Percentiles rank a stretch among this genome's conserved stretches.
These are phyloP conservation scores for Catostylus mosaicus DNA, from an alignment of 30 jellyfish, hydroid and myxozoan genomes.

Conservation along the genomic window DNA sequence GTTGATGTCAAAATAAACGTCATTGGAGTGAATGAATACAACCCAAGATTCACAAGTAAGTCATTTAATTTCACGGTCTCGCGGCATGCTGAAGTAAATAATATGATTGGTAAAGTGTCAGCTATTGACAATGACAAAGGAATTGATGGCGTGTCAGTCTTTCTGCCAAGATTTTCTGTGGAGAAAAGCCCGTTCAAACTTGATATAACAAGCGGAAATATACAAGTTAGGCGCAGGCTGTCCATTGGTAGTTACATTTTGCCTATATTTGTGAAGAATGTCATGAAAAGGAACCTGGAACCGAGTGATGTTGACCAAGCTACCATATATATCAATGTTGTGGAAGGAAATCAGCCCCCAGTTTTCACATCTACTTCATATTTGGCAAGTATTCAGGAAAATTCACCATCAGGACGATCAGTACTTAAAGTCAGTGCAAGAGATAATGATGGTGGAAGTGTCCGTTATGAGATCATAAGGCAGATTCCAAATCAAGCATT, in stretches of 20 bases:
- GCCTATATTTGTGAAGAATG: conserved; percentile 58
- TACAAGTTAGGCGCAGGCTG: conserved; percentile 35
- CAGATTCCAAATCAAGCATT: conserved; percentile 17
- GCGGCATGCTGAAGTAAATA: conserved; percentile 34
- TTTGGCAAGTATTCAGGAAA: conserved; percentile 25
- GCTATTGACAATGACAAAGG: conserved; percentile 87
- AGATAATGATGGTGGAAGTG: conserved; percentile 60
- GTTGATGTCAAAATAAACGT: conserved; percentile 56
- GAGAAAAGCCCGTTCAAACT: conserved; percentile 3
- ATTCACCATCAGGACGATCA: conserved; percentile 14
- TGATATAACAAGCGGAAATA: conserved; percentile 45
- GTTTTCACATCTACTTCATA: conserved; percentile 15
- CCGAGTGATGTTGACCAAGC: conserved; percentile 67
- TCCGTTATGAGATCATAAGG: conserved; percentile 25
- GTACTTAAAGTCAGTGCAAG: conserved; percentile 50
- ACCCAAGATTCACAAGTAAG: conserved; percentile 68
- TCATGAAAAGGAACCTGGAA: neutral
- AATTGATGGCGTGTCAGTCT: conserved; percentile 38
- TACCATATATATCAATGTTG: conserved; percentile 38
- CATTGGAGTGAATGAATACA: conserved; percentile 79
- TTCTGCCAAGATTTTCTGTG: conserved; percentile 24
- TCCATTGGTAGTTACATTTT: conserved; percentile 37
- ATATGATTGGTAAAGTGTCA: conserved; percentile 64
- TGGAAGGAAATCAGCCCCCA: conserved; percentile 75
- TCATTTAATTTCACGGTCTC: conserved; percentile 59